Evolutionary conservation across 2,113 vertebrate species (phyloP).

Genomic region (Octodon degus): DNA sequence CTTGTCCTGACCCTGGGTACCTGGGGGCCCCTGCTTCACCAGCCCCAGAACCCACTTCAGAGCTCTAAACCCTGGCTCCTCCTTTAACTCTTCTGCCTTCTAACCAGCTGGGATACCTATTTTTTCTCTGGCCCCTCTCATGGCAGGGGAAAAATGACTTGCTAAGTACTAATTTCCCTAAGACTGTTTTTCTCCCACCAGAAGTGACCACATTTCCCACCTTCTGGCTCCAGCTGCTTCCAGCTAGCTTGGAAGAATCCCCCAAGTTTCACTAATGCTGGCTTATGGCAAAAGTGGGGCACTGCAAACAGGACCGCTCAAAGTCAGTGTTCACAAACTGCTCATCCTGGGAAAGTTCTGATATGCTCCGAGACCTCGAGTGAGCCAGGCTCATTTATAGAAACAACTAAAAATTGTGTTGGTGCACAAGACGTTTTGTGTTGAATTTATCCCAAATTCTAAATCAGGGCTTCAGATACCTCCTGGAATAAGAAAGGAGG

Average conservation of each 20-base stretch:
- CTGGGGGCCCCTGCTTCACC: neutral
- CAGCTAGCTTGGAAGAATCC: neutral
- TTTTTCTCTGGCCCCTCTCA: neutral
- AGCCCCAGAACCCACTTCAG: neutral
- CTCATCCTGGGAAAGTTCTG: neutral
- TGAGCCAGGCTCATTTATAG: neutral
- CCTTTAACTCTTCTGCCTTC: neutral
- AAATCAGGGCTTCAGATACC: constrained; percentile 20
- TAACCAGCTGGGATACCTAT: fast-evolving
- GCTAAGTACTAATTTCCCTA: neutral
- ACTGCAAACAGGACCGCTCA: neutral
- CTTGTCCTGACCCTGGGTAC: neutral
- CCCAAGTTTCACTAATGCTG: neutral
- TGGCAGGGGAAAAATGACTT: neutral
- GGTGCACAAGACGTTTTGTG: neutral
- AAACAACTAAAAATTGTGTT: constrained; percentile 12
- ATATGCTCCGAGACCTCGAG: neutral
- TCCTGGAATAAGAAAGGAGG: constrained; percentile 50
- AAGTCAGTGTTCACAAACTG: neutral
- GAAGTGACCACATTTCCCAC: neutral
- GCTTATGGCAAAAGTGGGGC: neutral
- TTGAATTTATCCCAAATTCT: constrained; percentile 40
- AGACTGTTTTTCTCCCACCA: neutral
- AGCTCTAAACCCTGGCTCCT: neutral
- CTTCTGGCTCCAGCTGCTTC: neutral